Conservation (phyloP, 2,113 vertebrate genomes). For the Smithornis capensis region DNA sequence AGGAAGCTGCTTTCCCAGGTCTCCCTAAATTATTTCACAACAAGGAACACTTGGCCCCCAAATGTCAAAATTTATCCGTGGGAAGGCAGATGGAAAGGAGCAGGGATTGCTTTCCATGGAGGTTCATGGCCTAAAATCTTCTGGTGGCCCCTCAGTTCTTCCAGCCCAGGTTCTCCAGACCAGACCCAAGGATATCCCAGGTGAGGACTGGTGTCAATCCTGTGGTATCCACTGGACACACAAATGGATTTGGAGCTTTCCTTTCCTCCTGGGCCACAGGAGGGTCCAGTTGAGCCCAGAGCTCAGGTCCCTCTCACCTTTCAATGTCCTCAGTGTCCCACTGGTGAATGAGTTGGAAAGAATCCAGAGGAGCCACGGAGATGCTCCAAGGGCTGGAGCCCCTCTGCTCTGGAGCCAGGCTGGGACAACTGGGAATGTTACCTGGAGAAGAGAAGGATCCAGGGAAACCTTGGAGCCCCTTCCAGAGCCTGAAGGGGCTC, state of each 20-base stretch:
- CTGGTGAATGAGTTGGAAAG: too few relatives aligned
- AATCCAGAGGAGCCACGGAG: too few relatives aligned
- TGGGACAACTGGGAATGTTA: too few relatives aligned
- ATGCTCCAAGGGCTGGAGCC: too few relatives aligned
- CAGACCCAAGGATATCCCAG: not conserved
- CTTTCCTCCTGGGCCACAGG: not conserved
- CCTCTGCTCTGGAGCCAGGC: too few relatives aligned
- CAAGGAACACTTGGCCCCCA: not conserved
- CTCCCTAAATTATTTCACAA: not conserved
- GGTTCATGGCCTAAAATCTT: not conserved
- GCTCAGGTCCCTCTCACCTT: not conserved
- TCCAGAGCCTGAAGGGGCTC: too few relatives aligned
- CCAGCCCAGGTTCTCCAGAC: not conserved
- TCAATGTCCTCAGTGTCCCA: rapidly evolving
- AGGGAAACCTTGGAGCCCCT: too few relatives aligned
- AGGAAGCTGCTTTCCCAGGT: not conserved
- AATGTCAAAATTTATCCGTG: not conserved
- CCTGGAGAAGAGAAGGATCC: too few relatives aligned
- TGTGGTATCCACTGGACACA: too few relatives aligned
- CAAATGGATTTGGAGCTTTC: not conserved
- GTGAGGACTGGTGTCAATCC: not conserved
- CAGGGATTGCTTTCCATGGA: not conserved
- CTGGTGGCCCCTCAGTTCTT: too few relatives aligned
- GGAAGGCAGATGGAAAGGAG: not conserved
- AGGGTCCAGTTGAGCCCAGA: not conserved